Conservation (phyloP, 2,888 invertebrate genomes). For the Cosmia pyralina region DNA sequence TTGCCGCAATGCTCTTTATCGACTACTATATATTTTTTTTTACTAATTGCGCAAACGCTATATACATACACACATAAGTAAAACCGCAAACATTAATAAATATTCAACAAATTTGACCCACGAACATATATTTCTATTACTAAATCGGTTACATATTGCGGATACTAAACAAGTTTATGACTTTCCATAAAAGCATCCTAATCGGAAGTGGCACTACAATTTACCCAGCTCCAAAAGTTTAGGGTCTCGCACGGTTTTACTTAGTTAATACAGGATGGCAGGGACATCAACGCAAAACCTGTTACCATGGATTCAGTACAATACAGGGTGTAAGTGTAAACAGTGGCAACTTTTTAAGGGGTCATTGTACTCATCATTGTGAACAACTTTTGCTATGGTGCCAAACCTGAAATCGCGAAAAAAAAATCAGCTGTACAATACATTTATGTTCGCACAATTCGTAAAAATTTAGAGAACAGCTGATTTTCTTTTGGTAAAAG, state of each 20-base stretch:
- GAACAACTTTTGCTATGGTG: too few species aligned
- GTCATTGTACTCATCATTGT: too few species aligned
- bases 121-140: not conserved
- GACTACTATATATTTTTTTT: too few species aligned
- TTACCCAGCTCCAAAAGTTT: slow-evolving; percentile 26
- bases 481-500: too few species aligned
- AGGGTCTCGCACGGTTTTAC: slow-evolving; percentile 10
- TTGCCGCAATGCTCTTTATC: not conserved
- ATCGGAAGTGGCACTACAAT: slow-evolving; percentile 12
- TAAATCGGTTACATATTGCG: not conserved
- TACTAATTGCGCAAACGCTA: not conserved
- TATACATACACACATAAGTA: not conserved
- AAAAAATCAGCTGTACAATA: too few species aligned
- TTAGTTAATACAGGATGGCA: slow-evolving; percentile 11
- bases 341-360: too few species aligned
- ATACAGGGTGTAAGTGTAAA: too few species aligned
- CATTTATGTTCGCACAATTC: too few species aligned
- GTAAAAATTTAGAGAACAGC: too few species aligned
- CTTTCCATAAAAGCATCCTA: not conserved
- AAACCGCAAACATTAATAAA: slow-evolving; percentile 4
- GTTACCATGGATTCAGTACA: too few species aligned
- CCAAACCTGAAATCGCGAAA: too few species aligned
- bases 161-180: slow-evolving; percentile 5
- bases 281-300: too few species aligned
- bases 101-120: not conserved